A percentile compares a stretch with the other conserved stretches of the same genome.
These are phyloP conservation scores for Mustela lutreola DNA, from an alignment of 2,113 vertebrate species.

Conservation along the genomic window DNA sequence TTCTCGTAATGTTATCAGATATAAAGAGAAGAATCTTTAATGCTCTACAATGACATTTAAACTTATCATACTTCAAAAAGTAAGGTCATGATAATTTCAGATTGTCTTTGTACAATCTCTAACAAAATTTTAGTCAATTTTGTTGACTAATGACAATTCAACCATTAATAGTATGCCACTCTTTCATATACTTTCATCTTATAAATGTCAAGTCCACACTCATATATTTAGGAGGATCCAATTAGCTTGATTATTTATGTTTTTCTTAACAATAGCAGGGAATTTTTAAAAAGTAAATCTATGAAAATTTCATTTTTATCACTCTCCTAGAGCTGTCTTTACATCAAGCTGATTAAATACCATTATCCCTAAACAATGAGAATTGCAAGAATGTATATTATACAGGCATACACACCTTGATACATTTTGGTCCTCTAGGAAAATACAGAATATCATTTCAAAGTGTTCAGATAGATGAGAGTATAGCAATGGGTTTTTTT, in stretches of 20 bases:
- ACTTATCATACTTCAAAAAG: constrained; percentile 33
- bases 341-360: constrained; percentile 61
- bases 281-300: constrained; percentile 48
- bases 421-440: constrained; percentile 35
- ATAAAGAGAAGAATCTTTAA: constrained; percentile 32
- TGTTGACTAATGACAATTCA: constrained; percentile 12
- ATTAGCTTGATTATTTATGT: constrained; percentile 2
- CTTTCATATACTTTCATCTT: constrained; percentile 21
- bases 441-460: constrained; percentile 66
- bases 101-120: neutral
- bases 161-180: neutral
- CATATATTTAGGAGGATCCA: neutral
- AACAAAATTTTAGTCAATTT: constrained; percentile 44
- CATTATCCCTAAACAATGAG: neutral
- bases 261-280: neutral
- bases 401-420: neutral
- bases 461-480: constrained; percentile 14
- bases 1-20: constrained; percentile 41
- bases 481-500: constrained; percentile 17
- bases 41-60: constrained; percentile 7
- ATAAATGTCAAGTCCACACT: constrained; percentile 30
- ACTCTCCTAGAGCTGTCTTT: constrained; percentile 18
- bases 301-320: constrained; percentile 62
- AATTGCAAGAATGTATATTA: constrained; percentile 25
- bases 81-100: constrained; percentile 33